Percentiles rank a stretch among this genome's conserved stretches.
Evolutionary conservation across 2,888 invertebrate genomes (phyloP).

Genomic region (Cataglyphis altisquamis): DNA sequence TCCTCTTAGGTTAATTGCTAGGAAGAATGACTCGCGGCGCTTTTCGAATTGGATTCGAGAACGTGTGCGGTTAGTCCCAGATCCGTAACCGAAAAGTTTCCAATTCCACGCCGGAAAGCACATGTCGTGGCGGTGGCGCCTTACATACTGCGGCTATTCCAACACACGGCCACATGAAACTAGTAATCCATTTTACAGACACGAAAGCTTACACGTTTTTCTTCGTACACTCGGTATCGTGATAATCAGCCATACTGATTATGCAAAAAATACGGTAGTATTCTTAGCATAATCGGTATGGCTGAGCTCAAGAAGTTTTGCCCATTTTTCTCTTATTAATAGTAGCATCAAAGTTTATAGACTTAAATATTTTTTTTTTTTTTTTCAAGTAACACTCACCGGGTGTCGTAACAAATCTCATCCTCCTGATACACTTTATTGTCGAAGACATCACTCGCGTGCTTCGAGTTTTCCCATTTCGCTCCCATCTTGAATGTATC

Average conservation of each 20-base stretch:
- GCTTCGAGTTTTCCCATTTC: slow-evolving; percentile 59
- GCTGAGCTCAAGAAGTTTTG: too few species aligned
- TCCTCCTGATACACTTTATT: slow-evolving; percentile 52
- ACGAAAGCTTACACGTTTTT: slow-evolving; percentile 14
- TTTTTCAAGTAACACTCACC: slow-evolving; percentile 62
- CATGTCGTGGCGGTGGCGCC: slow-evolving; percentile 45
- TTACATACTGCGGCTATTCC: slow-evolving; percentile 8
- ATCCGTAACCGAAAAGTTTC: slow-evolving; percentile 59
- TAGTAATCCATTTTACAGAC: slow-evolving; percentile 66
- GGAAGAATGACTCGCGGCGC: slow-evolving; percentile 66
- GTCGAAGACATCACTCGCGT: slow-evolving; percentile 40
- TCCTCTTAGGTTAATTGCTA: slow-evolving; percentile 74
- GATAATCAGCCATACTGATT: slow-evolving; percentile 31
- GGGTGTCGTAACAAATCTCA: slow-evolving; percentile 19
- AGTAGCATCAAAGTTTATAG: not conserved
- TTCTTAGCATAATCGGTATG: too few species aligned
- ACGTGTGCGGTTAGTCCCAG: slow-evolving; percentile 47
- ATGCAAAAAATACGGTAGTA: not conserved
- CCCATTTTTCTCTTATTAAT: not conserved
- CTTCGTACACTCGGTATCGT: not conserved
- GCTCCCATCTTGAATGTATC: slow-evolving; percentile 59
- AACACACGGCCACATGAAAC: slow-evolving; percentile 46
- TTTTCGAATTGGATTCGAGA: slow-evolving; percentile 59
- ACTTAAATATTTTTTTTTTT: not conserved
- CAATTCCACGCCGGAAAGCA: slow-evolving; percentile 33